phyloP scores from a whole-genome alignment of 2,113 vertebrate genomes.

The Empidonax alnorum region DNA sequence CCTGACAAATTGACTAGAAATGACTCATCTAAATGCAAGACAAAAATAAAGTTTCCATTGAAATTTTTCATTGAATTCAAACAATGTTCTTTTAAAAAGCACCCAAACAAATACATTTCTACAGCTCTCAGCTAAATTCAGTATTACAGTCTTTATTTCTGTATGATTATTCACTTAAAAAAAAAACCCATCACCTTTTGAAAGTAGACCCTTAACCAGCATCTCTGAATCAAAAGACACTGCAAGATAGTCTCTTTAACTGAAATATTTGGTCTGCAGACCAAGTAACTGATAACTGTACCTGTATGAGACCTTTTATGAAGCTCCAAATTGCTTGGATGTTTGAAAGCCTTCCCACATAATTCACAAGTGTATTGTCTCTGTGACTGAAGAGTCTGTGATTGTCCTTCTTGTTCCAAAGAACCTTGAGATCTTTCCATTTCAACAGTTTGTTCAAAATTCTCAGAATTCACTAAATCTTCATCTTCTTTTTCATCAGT shows the following conservation, averaged over 20 bases:
- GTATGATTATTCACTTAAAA: not conserved
- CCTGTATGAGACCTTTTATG: conserved; percentile 97
- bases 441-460: conserved; percentile 25
- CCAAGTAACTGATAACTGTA: conserved; percentile 68
- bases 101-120: not conserved
- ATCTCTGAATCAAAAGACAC: not conserved
- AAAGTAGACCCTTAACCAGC: not conserved
- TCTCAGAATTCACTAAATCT: conserved; percentile 6
- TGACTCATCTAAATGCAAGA: not conserved
- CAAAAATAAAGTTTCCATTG: not conserved
- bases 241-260: not conserved
- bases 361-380: conserved; percentile 89
- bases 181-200: not conserved
- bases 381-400: conserved; percentile 64
- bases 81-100: not conserved
- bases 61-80: not conserved
- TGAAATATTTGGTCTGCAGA: not conserved
- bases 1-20: not conserved
- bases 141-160: not conserved
- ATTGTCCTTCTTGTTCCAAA: conserved; percentile 47
- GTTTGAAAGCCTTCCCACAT: conserved; percentile 95
- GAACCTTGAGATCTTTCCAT: conserved; percentile 29
- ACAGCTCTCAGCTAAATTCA: not conserved
- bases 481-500: conserved; percentile 56
- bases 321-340: conserved; percentile 96